Evolutionary conservation across 2,113 vertebrate genomes (phyloP), one percentile per base, ranked within the genome.

Genomic region (Thamnaconus septentrionalis): DNA sequence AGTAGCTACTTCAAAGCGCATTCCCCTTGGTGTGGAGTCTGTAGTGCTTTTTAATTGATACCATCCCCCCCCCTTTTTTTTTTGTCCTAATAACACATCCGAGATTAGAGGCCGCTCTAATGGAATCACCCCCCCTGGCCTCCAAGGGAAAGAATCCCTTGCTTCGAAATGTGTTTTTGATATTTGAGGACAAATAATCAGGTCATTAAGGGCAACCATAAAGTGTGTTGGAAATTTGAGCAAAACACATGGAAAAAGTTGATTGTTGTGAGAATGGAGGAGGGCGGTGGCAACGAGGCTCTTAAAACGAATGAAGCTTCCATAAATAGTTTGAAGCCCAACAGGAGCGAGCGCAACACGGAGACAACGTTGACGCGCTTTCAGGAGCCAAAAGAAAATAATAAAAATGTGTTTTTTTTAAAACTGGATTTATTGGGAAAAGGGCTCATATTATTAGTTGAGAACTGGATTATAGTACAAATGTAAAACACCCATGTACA

Each of bases 141-240:
- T 85, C 71, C 66, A 88, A 65, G 58, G 81, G 80, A 81, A 85
- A 87, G 76, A 79, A 79, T 82, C 71, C 53, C 73, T 80, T 75
- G 62, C 66, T 69, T 64, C 8, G 48, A 87, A 88, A 88, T 87
- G 73, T 85, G 85, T 79, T 89, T 89, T 85, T 87, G 76, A 89
- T 88, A 86, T 63, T 64, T 68, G 66, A 86, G 85, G 87, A 91
- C 85, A 91, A 89, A 89, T 89, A 85, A 81, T 85, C 83, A 79
- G 70, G 77, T 86, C 76, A 84, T 89, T 86, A 90, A 82, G 61
- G 45, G 78, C 78, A 79, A 81, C 83, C 61, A 86, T 89, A 87
- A 90, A 85, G 77, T 78, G 84, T 71, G 76, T 84, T 60, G 78
- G 83, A 89, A 89, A 89, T 85, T 71, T 86, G 59, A 81, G 59